phyloP scores from a whole-genome alignment of 2,113 vertebrate species.

The Stegastes partitus region DNA sequence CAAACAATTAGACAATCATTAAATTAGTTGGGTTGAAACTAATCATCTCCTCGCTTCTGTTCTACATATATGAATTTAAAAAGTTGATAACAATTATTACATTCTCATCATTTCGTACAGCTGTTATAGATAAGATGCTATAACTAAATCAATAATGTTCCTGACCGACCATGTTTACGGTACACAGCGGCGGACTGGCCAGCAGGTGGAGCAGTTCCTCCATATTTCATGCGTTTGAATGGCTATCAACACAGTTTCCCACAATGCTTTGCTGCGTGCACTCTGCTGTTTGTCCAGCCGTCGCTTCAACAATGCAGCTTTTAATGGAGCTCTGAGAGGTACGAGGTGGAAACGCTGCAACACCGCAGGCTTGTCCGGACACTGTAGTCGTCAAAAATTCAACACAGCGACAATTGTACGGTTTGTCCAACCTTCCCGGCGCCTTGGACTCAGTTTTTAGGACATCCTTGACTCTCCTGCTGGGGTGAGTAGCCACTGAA shows the following conservation, averaged over 20 bases:
- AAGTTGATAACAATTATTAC: neutral
- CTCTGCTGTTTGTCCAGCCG: conserved; percentile 73
- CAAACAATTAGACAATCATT: too few relatives aligned
- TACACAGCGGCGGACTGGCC: neutral
- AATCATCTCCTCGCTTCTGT: too few relatives aligned
- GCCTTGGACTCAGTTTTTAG: neutral
- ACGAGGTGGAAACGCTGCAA: conserved; percentile 54
- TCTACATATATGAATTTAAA: too few relatives aligned
- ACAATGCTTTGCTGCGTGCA: conserved; percentile 68
- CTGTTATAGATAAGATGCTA: neutral
- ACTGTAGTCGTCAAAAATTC: neutral
- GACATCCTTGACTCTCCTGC: conserved; percentile 39
- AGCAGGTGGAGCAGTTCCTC: conserved; percentile 48
- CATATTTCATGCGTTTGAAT: neutral
- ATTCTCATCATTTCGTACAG: neutral
- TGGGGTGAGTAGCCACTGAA: conserved; percentile 77
- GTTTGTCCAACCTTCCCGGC: conserved; percentile 4
- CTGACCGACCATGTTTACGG: too few relatives aligned
- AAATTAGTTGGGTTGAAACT: too few relatives aligned
- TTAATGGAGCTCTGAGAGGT: conserved; percentile 80
- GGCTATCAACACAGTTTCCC: conserved; percentile 65
- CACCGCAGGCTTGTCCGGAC: conserved; percentile 37
- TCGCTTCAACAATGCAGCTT: conserved; percentile 81
- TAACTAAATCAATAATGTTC: neutral
- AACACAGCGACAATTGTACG: neutral